These are phyloP conservation scores for Ephydatia muelleri DNA, from an alignment of 37 sponge, comb jelly and placozoan genomes.

Conservation along the genomic window DNA sequence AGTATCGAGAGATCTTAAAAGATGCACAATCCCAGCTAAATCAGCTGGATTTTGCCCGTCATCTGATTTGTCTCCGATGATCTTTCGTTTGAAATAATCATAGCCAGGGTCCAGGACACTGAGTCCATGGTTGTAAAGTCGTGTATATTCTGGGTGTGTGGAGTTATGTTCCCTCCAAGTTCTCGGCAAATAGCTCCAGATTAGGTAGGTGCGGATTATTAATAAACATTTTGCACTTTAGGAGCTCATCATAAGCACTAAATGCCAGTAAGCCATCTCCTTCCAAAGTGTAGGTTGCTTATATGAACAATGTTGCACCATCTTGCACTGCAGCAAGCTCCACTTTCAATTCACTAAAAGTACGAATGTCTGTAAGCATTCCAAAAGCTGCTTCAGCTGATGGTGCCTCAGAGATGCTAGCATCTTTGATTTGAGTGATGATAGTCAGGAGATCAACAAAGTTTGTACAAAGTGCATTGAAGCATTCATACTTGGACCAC, in stretches of 20 bases:
- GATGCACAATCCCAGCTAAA: too few relatives aligned
- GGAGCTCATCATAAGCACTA: conserved; percentile 1
- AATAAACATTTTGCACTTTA: conserved; percentile 1
- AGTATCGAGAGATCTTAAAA: too few relatives aligned
- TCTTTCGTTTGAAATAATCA: too few relatives aligned
- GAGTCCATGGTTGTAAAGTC: conserved; percentile 1
- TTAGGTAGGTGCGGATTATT: background rate
- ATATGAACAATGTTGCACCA: too few relatives aligned
- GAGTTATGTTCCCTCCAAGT: background rate
- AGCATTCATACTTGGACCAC: background rate
- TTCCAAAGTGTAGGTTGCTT: too few relatives aligned
- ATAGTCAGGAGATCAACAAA: background rate
- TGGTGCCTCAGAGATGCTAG: background rate
- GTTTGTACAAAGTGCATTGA: background rate
- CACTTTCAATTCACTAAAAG: background rate
- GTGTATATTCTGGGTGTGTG: background rate
- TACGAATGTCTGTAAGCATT: background rate
- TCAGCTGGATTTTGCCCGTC: too few relatives aligned
- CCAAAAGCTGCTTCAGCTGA: background rate
- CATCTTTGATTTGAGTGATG: background rate
- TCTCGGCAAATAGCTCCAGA: background rate
- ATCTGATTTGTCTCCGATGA: too few relatives aligned
- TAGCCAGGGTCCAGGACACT: background rate
- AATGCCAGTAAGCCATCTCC: background rate
- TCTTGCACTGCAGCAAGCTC: too few relatives aligned